Evolutionary conservation across 2,888 invertebrate genomes (phyloP), one percentile per base, ranked within the genome.

Genomic region (Melinopterus prodromus): DNA sequence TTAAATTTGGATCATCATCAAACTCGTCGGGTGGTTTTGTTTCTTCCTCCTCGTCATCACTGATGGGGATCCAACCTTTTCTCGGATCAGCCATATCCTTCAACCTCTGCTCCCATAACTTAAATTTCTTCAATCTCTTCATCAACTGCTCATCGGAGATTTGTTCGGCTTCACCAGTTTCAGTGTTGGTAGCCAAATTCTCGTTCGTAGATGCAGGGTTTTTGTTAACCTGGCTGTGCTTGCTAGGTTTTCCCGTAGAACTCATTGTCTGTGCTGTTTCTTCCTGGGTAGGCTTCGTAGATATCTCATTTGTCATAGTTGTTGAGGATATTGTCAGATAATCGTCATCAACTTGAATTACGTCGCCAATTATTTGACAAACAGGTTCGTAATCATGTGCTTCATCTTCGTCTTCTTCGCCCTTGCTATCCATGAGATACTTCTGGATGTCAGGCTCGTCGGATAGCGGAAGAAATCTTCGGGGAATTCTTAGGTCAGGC

Each of bases 61-160:
- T 6, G 6, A 76, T 74, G 1, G 85, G 83, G 37, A 84, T 77
- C 87, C 87, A 87, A 16, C 89, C 89, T 16, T 82, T 82, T 3
- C 77, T 81, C 0, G 88, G 85, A 83, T 87, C 83, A 26, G 83
- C 82, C 87, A 87, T 87, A 77, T 86, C 86, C 78, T 84, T 80
- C 16, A 84, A 77, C 74, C 86, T 84, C 71, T 88, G 83, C 79
- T 88, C 86, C 87, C 86, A 87, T 14, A 88, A 36, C 77, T 87
- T 86, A 72, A 86, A 87, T 35, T 86, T 82, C 5, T 83, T 81
- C 82, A 85, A 81, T 26, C 82, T 81, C 70, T 84, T 81, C 16
- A 84, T 71, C 26, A 83, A 77, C 37, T 76, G 71, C 14, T 79
- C 79, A 70, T 81, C 70, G 6, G 53, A 53, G 5, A 78, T 53